These are phyloP conservation scores for Charaxes varanes DNA, from an alignment of 1,140 invertebrate genomes.

Conservation along the genomic window DNA sequence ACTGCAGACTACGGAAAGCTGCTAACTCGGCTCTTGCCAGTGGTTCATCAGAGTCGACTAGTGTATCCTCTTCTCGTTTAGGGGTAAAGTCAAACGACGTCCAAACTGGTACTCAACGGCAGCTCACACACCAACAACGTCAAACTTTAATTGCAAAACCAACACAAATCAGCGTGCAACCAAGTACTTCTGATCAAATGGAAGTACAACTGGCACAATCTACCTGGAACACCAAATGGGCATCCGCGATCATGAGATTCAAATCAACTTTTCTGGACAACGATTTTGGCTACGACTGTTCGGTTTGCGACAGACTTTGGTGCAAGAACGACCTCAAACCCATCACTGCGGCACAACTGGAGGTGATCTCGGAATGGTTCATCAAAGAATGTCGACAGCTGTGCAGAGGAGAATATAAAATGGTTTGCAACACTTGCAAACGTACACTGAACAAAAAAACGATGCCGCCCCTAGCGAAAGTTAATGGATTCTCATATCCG, in stretches of 20 bases:
- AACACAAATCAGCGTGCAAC: constrained; percentile 19
- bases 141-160: constrained; percentile 22
- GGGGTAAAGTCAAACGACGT: constrained; percentile 11
- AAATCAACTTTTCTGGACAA: constrained; percentile 32
- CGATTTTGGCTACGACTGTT: constrained; percentile 34
- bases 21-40: constrained; percentile 25
- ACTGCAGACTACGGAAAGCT: constrained; percentile 26
- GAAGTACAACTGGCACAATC: constrained; percentile 23
- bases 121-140: constrained; percentile 19
- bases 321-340: constrained; percentile 35
- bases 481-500: constrained; percentile 48
- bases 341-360: constrained; percentile 32
- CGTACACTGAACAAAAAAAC: constrained; percentile 29
- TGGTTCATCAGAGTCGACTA: constrained; percentile 19
- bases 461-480: constrained; percentile 33
- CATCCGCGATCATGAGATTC: constrained; percentile 27
- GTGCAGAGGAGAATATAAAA: constrained; percentile 28
- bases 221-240: constrained; percentile 31
- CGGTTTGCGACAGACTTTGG: constrained; percentile 37
- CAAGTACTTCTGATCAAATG: constrained; percentile 23
- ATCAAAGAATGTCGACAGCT: constrained; percentile 34
- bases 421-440: constrained; percentile 37
- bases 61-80: constrained; percentile 17
- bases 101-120: constrained; percentile 22
- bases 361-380: constrained; percentile 37